Evolutionary conservation across 1,140 invertebrate genomes (phyloP).

Genomic region (Rhynchophorus ferrugineus): DNA sequence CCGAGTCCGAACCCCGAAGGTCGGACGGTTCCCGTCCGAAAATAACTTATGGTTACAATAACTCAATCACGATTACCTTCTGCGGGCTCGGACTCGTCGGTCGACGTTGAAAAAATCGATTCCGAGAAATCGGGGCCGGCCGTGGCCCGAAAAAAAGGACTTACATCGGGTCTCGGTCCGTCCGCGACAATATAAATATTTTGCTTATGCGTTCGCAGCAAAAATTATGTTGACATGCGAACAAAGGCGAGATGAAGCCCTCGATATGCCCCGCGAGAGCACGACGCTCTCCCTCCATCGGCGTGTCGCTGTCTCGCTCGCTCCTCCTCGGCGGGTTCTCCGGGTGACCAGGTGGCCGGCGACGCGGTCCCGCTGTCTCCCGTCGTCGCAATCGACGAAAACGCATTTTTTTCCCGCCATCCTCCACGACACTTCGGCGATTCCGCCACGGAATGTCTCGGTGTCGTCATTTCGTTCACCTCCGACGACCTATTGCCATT

Average conservation of each 20-base stretch:
- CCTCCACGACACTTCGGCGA: no score
- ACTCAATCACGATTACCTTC: constrained; percentile 41
- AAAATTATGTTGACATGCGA: constrained; percentile 43
- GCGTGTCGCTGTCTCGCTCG: no score
- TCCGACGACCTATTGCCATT: no score
- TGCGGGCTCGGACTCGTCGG: constrained; percentile 5
- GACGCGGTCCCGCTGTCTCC: no score
- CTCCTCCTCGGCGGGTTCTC: no score
- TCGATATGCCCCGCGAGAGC: constrained; percentile 30
- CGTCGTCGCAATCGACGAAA: no score
- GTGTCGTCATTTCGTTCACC: no score
- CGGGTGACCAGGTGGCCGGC: neutral
- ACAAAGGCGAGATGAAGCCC: constrained; percentile 43
- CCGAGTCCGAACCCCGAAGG: neutral
- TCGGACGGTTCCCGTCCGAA: constrained; percentile 24
- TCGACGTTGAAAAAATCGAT: constrained; percentile 35
- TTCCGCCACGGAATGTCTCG: no score
- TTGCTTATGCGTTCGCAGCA: constrained; percentile 42
- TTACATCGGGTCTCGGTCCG: constrained; percentile 25
- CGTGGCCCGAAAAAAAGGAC: neutral
- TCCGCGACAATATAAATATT: constrained; percentile 42
- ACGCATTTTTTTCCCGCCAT: no score
- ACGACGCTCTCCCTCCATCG: neutral
- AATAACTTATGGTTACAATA: constrained; percentile 40
- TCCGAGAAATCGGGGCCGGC: constrained; percentile 28